Conservation (phyloP, 1,140 invertebrate genomes). For the Pentalonia nigronervosa region DNA sequence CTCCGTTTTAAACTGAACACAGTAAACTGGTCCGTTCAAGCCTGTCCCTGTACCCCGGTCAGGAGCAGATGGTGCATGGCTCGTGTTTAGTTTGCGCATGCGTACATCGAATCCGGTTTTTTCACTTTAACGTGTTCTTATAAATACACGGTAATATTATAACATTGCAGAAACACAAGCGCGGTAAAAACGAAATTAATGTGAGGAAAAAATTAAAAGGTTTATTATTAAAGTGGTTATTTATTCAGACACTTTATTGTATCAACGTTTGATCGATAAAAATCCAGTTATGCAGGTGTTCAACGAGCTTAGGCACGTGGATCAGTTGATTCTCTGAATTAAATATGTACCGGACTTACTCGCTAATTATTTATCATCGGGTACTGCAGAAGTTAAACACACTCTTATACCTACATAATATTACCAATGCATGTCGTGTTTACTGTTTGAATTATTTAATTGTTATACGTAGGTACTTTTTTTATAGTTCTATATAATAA, state of each 20-base stretch:
- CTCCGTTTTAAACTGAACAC: constrained; percentile 36
- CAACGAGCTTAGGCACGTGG: constrained; percentile 39
- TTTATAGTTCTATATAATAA: background rate
- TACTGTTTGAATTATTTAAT: constrained; percentile 25
- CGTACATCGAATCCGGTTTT: constrained; percentile 24
- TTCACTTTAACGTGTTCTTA: constrained; percentile 6
- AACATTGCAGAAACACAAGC: constrained; percentile 11
- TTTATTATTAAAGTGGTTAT: constrained; percentile 39
- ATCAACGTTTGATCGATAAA: background rate
- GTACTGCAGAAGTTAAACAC: background rate
- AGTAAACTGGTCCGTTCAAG: background rate
- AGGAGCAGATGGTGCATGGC: constrained; percentile 39
- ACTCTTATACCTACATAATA: background rate
- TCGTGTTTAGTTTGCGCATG: constrained; percentile 4
- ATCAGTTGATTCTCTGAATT: constrained; percentile 35
- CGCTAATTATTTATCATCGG: background rate
- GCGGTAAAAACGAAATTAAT: background rate
- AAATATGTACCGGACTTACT: background rate
- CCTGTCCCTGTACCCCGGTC: background rate
- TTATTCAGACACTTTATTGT: constrained; percentile 8
- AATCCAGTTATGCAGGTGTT: constrained; percentile 50
- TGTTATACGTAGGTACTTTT: background rate
- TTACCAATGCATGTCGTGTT: background rate
- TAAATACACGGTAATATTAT: background rate
- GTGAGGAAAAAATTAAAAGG: background rate